Conservation (phyloP, 2,113 vertebrate species). For the Esox niger region DNA sequence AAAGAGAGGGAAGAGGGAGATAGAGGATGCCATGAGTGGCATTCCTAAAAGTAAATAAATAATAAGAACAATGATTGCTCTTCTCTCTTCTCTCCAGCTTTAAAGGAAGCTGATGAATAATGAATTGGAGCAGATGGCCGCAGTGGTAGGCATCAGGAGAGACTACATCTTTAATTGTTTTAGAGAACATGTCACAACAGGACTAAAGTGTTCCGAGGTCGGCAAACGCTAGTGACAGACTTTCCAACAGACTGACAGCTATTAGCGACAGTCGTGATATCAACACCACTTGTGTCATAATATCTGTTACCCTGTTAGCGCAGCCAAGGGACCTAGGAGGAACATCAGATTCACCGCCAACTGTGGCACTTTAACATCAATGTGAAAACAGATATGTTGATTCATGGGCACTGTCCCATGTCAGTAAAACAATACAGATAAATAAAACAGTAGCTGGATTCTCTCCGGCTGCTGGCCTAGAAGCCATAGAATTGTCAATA, state of each 20-base stretch:
- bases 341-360: constrained; percentile 30
- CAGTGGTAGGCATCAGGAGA: constrained; percentile 75
- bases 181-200: constrained; percentile 80
- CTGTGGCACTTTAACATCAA: constrained; percentile 50
- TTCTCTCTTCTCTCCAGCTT: constrained; percentile 57
- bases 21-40: constrained; percentile 15
- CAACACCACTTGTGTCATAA: constrained; percentile 30
- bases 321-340: constrained; percentile 20
- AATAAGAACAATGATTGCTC: constrained; percentile 68
- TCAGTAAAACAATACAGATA: constrained; percentile 29
- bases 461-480: background rate
- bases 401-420: constrained; percentile 69
- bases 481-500: background rate
- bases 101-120: constrained; percentile 77
- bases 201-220: constrained; percentile 65
- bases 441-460: constrained; percentile 30
- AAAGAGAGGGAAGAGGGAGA: too few species aligned
- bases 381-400: constrained; percentile 39
- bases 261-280: constrained; percentile 7
- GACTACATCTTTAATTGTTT: constrained; percentile 81
- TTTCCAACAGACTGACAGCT: constrained; percentile 66
- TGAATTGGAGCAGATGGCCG: constrained; percentile 79
- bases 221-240: constrained; percentile 53
- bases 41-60: constrained; percentile 77
- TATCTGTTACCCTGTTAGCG: constrained; percentile 12